A percentile compares a stretch with the other conserved stretches of the same genome.
Evolutionary conservation across 2,888 invertebrate species (phyloP).

Genomic region (Chymomyza fuscimana): DNA sequence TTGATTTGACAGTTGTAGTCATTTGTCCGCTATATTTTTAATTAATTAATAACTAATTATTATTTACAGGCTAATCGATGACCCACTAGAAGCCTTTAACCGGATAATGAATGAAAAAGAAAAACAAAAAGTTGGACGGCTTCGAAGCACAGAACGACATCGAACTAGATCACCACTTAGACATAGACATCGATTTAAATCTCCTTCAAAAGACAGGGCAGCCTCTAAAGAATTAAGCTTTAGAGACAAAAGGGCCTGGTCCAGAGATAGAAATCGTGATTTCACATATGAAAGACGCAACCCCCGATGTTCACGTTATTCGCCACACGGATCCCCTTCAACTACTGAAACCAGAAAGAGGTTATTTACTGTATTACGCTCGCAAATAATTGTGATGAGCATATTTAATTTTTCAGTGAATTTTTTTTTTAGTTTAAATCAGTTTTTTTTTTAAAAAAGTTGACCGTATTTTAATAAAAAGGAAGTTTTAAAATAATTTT

Average conservation of each 20-base stretch:
- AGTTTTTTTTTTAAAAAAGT: too few species aligned
- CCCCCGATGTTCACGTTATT: constrained; percentile 38
- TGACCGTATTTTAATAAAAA: too few species aligned
- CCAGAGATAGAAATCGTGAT: constrained; percentile 56
- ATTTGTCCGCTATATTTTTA: background rate
- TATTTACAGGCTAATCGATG: constrained; percentile 84
- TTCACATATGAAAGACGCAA: constrained; percentile 59
- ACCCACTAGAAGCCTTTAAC: constrained; percentile 92
- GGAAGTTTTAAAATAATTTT: too few species aligned
- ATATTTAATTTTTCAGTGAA: too few species aligned
- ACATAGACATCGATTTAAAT: constrained; percentile 67
- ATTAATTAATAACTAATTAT: background rate
- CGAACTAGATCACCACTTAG: constrained; percentile 77
- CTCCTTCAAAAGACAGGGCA: constrained; percentile 69
- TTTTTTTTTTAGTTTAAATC: background rate
- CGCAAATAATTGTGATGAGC: background rate
- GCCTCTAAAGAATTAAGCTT: constrained; percentile 59
- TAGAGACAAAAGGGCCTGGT: constrained; percentile 59
- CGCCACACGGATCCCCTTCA: constrained; percentile 56
- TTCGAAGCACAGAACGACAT: constrained; percentile 80
- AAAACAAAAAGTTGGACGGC: constrained; percentile 81
- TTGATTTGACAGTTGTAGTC: too few species aligned
- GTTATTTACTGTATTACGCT: constrained; percentile 38
- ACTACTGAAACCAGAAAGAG: constrained; percentile 60
- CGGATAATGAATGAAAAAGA: constrained; percentile 91